These are phyloP conservation scores for Lepidochitona cinerea DNA, from an alignment of 2,888 invertebrate genomes.

Conservation along the genomic window DNA sequence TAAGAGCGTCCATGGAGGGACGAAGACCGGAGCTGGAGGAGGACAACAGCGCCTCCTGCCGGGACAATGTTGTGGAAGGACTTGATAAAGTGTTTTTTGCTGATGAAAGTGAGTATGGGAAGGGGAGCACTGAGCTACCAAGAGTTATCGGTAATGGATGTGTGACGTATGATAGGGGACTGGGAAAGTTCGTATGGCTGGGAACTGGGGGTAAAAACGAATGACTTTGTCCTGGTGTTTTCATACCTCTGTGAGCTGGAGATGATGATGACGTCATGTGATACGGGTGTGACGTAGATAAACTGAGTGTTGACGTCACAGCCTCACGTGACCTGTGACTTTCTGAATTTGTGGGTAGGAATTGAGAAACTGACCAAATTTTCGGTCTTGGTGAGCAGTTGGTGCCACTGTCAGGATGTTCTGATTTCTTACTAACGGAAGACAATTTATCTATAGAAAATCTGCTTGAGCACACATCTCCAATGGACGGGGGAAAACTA, in stretches of 20 bases:
- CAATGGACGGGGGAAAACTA: background rate
- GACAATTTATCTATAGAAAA: background rate
- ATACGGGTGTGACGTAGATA: background rate
- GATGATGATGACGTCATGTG: background rate
- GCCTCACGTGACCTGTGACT: background rate
- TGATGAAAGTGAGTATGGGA: background rate
- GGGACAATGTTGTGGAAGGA: background rate
- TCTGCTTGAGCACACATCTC: background rate
- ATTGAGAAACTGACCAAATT: slow-evolving; percentile 57
- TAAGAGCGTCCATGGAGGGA: no score
- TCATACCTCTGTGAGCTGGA: background rate
- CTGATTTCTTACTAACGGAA: background rate
- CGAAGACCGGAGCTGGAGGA: background rate
- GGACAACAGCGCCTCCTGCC: background rate
- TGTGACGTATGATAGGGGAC: background rate
- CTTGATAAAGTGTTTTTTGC: background rate
- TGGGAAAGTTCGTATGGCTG: background rate
- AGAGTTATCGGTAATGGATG: background rate
- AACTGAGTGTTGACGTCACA: background rate
- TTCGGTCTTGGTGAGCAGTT: slow-evolving; percentile 40
- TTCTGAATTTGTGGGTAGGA: slow-evolving; percentile 25
- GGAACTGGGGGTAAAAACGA: background rate
- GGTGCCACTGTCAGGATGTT: background rate
- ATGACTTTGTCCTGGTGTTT: background rate
- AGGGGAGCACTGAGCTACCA: background rate